Evolutionary conservation across 2,797 vertebrate species (phyloP).

Genomic region (Melanotaenia parkinsoni): DNA sequence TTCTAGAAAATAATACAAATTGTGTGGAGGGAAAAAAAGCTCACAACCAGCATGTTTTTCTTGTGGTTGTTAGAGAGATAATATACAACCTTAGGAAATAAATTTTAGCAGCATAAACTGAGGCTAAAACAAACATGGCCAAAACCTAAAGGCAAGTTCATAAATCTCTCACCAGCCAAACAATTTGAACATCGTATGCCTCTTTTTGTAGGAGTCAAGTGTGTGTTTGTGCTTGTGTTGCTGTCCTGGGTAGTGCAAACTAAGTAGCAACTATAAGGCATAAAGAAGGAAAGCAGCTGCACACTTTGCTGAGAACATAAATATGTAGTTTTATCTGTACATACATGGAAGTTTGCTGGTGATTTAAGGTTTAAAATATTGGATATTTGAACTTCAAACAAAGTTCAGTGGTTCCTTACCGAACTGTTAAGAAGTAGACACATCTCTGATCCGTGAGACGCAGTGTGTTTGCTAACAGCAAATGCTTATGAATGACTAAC

Average conservation of each 20-base stretch:
- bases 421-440: neutral
- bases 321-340: neutral
- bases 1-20: neutral
- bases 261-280: neutral
- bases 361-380: neutral
- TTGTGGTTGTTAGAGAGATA: neutral
- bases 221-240: neutral
- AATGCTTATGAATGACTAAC: neutral
- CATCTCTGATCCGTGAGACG: neutral
- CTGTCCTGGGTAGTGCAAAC: neutral
- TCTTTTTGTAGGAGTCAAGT: neutral
- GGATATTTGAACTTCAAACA: neutral
- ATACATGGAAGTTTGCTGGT: neutral
- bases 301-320: neutral
- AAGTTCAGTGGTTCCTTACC: neutral
- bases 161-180: neutral
- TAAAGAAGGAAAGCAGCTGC: neutral
- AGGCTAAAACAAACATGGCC: neutral
- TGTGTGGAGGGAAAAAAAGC: neutral
- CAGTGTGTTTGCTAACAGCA: neutral
- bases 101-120: neutral
- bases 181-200: neutral
- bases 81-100: neutral
- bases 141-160: neutral
- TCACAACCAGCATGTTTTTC: neutral